Evolutionary conservation across 2,888 invertebrate species (phyloP).

Genomic region (Brachyptera risi): DNA sequence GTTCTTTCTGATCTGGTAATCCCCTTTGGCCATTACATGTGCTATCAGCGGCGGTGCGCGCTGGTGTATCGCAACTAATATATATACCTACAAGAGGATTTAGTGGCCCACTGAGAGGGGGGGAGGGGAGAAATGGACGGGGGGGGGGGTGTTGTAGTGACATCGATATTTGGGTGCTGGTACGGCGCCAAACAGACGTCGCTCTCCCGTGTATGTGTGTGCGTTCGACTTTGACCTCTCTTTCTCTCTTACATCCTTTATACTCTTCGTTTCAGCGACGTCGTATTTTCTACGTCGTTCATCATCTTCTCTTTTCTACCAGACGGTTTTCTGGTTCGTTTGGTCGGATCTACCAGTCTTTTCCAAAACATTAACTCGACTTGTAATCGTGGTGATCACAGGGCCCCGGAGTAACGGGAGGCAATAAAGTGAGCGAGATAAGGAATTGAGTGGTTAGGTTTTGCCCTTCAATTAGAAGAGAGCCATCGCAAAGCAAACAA

Average conservation of each 20-base stretch:
- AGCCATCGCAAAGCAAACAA: background rate
- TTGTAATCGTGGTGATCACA: background rate
- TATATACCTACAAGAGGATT: constrained; percentile 7
- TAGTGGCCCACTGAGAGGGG: background rate
- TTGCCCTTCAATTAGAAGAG: background rate
- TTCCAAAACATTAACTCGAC: background rate
- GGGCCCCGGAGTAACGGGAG: background rate
- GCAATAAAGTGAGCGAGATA: background rate
- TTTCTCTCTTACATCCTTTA: too few species aligned
- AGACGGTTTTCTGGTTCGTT: background rate
- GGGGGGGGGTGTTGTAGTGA: background rate
- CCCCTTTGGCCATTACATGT: constrained; percentile 9
- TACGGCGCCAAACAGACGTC: constrained; percentile 1
- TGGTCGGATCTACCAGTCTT: background rate
- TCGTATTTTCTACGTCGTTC: background rate
- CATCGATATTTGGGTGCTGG: constrained; percentile 1
- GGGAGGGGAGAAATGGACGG: background rate
- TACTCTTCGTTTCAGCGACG: too few species aligned
- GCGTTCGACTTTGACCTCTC: background rate
- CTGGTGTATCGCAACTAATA: background rate
- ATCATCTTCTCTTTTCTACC: background rate
- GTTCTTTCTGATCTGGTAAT: constrained; percentile 6
- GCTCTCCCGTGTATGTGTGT: background rate
- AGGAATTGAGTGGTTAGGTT: background rate
- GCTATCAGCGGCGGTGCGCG: background rate